Evolutionary conservation across 2,113 vertebrate species (phyloP).

Genomic region (Glareola pratincola): DNA sequence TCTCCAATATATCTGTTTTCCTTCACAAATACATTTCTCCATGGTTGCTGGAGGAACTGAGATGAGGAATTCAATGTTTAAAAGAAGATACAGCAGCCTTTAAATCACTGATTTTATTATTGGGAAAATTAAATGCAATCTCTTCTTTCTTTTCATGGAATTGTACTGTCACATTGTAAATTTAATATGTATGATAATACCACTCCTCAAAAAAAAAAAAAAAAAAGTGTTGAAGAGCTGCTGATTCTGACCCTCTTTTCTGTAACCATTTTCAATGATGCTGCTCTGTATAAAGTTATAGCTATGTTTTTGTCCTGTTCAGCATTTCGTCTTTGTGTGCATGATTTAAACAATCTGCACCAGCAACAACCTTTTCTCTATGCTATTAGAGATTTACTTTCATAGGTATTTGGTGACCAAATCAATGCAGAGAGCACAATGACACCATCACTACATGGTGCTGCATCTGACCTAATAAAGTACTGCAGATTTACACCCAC

Average conservation of each 20-base stretch:
- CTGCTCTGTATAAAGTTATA: neutral
- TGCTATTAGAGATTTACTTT: neutral
- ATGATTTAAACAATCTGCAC: neutral
- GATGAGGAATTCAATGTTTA: neutral
- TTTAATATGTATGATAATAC: neutral
- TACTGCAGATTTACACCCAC: neutral
- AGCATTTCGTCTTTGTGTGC: neutral
- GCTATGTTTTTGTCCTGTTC: neutral
- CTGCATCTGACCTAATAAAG: neutral
- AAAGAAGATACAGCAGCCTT: neutral
- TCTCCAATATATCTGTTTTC: neutral
- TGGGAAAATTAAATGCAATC: neutral
- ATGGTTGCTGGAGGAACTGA: neutral
- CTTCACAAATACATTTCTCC: neutral
- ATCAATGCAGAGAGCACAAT: neutral
- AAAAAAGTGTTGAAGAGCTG: neutral
- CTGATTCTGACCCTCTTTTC: neutral
- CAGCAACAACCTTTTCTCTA: neutral
- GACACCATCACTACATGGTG: rapidly evolving
- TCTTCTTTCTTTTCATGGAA: neutral
- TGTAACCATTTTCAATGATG: neutral
- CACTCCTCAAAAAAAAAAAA: neutral
- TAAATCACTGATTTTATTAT: neutral
- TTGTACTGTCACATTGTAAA: neutral
- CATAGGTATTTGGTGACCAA: neutral